Evolutionary conservation across 1,140 invertebrate species (phyloP).

Genomic region (Bombus vancouverensis): DNA sequence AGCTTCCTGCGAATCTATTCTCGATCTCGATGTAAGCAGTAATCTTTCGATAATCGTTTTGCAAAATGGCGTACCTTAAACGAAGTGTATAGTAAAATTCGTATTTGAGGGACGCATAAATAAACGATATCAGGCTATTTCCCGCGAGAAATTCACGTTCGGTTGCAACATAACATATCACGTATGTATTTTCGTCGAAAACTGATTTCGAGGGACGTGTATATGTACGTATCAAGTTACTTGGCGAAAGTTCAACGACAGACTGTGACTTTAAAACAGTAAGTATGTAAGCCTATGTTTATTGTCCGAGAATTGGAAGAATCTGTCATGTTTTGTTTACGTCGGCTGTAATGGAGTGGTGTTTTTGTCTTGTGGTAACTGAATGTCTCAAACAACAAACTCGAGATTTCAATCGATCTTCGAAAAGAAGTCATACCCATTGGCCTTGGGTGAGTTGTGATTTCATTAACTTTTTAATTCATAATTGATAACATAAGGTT

Average conservation of each 20-base stretch:
- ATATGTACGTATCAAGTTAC: no score
- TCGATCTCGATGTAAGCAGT: not conserved
- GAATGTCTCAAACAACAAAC: no score
- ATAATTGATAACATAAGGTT: not conserved
- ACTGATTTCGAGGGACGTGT: not conserved
- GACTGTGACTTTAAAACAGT: no score
- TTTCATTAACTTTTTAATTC: not conserved
- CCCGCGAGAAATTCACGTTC: not conserved
- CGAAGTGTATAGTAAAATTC: not conserved
- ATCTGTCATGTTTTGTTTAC: not conserved
- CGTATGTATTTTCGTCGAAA: no score
- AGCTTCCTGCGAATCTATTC: no score
- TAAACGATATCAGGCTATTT: not conserved
- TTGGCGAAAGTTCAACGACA: no score
- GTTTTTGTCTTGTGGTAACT: no score
- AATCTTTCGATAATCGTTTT: not conserved
- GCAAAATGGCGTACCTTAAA: not conserved
- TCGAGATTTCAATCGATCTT: no score
- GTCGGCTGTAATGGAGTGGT: no score
- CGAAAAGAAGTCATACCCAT: not conserved
- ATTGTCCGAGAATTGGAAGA: no score
- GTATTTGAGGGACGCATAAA: not conserved
- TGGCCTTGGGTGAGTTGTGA: not conserved
- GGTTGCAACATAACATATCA: not conserved
- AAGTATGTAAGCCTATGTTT: no score